phyloP scores from a whole-genome alignment of 2,113 vertebrate genomes.

The Centropus unirufus region DNA sequence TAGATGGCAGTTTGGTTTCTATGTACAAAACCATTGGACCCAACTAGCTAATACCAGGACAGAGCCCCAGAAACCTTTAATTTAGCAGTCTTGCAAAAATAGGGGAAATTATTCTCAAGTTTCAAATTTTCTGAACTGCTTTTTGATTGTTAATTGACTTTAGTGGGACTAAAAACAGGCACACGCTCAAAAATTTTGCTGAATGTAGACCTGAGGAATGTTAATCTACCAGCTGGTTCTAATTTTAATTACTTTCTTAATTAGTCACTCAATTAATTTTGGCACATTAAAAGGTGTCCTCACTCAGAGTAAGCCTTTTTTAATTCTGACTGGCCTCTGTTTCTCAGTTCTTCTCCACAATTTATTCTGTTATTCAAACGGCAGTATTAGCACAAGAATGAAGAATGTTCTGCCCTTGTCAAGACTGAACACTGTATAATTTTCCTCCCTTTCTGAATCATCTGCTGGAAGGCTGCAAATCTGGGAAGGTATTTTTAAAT shows the following conservation, averaged over 20 bases:
- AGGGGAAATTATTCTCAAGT: neutral
- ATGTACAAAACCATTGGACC: neutral
- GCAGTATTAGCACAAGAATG: neutral
- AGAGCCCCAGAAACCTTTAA: neutral
- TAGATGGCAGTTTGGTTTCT: neutral
- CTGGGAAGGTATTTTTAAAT: slow-evolving; percentile 22
- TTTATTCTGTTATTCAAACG: slow-evolving; percentile 25
- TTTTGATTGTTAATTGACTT: slow-evolving; percentile 2
- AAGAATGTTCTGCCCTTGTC: neutral
- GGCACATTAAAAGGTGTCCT: slow-evolving; percentile 17
- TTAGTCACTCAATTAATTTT: slow-evolving; percentile 44
- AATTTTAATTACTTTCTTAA: slow-evolving; percentile 45
- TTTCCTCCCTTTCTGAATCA: slow-evolving; percentile 40
- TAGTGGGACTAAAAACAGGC: neutral
- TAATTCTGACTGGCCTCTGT: neutral
- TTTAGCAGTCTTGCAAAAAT: neutral
- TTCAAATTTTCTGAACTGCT: neutral
- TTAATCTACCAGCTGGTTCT: slow-evolving; percentile 34
- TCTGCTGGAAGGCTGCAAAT: neutral
- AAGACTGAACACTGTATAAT: neutral
- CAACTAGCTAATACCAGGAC: neutral
- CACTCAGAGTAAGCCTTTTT: neutral
- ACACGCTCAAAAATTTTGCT: slow-evolving; percentile 24
- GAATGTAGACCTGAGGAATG: slow-evolving; percentile 26
- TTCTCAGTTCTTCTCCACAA: neutral